phyloP scores from a whole-genome alignment of 2,888 invertebrate genomes.

The Euplexia lucipara region DNA sequence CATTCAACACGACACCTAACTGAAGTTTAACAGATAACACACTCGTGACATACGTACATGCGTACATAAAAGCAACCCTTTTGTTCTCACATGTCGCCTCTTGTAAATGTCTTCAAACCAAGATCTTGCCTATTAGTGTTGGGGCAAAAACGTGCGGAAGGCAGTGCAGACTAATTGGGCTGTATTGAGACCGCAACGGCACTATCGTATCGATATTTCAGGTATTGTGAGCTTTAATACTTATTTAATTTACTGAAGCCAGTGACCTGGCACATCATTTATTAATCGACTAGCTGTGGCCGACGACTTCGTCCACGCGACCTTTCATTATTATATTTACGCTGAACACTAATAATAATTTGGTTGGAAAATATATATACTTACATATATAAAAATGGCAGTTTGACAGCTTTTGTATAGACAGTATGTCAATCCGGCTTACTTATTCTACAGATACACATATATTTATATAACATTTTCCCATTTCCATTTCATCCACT shows the following conservation, averaged over 20 bases:
- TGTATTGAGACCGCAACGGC: conserved; percentile 83
- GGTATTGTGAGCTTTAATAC: conserved; percentile 65
- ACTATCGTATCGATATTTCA: conserved; percentile 76
- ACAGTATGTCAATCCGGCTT: too few relatives aligned
- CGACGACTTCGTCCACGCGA: too few relatives aligned
- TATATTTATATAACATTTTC: too few relatives aligned
- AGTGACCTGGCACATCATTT: conserved; percentile 63
- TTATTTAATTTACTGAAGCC: conserved; percentile 65
- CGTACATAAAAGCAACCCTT: background rate
- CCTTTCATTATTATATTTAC: too few relatives aligned
- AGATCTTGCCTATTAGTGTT: conserved; percentile 87
- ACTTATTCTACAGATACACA: too few relatives aligned
- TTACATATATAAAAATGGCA: too few relatives aligned
- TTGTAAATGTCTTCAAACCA: conserved; percentile 77
- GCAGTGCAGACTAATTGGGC: conserved; percentile 86
- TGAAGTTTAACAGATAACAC: conserved; percentile 24
- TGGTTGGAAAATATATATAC: too few relatives aligned
- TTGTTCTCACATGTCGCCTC: conserved; percentile 48
- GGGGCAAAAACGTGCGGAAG: conserved; percentile 89
- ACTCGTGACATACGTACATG: background rate
- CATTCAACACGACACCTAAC: conserved; percentile 15
- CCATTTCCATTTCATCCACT: too few relatives aligned
- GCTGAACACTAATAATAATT: too few relatives aligned
- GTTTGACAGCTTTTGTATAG: too few relatives aligned
- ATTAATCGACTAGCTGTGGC: too few relatives aligned